Base-by-base conservation (phyloP, 2,888 invertebrate genomes). In the Eupeodes luniger region DNA sequence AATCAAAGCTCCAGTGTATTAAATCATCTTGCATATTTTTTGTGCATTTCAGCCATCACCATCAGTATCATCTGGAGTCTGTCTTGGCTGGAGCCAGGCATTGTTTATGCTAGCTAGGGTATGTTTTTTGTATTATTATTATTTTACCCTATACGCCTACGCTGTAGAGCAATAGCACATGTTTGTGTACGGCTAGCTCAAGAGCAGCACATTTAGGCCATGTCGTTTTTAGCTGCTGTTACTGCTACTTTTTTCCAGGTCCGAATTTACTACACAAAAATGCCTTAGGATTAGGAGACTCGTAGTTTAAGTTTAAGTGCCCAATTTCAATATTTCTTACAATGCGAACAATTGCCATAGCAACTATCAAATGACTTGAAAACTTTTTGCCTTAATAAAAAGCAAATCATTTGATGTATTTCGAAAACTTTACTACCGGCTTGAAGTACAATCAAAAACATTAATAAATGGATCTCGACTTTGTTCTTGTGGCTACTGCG, bases 161-260 rank as follows among this genome's bases (percentile, higher is more conserved):
- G 55, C 81, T 47, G 12, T 57, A 57, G 66, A 72, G 57, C 80
- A 59, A 51, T 75, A 72, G 36, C 40, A 40, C 40, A 40, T 9
- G 5, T 1, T 9, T 61, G 66, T 74, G 70, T 53, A 74, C 40
- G 69, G 84, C 72, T 84, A 78, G 75, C 88, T 88, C 88, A 75
- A 74, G 81, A 78, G 85, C 88, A 78, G 85, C 88, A 81, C 81
- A 88, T 88, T 88, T 88, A 85, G 88, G 85, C 88, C 88, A 85
- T 77, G 80, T 78, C 74, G 69, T 75, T 81, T 78, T 47, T 61
- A 62, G 74, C 81, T 64, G 62, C 57, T 79, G 76, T 82, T 40
- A 76, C 64, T 66, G 76, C 77, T 80, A 59, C 70, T 81, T 76
- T 84, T 81, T 40, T n/a, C 3, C 72, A 72, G 47, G 59, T 0